Conservation (phyloP, 1,140 invertebrate genomes). For the Eumaeus atala region DNA sequence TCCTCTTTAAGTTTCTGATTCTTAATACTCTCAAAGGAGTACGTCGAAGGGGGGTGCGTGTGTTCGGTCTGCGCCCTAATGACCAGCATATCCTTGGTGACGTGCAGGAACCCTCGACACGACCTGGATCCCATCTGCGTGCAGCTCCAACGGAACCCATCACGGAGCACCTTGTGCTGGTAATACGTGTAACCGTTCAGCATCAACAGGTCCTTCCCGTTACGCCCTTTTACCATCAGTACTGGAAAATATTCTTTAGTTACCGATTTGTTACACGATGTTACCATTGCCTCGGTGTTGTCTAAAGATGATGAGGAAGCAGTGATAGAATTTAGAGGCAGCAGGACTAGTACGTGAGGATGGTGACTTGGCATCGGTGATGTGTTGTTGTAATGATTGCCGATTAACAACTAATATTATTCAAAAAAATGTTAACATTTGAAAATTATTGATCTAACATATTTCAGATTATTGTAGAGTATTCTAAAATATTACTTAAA, state of each 20-base stretch:
- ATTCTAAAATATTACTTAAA: too few relatives aligned
- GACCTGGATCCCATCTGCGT: conserved; percentile 65
- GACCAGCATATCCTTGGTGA: conserved; percentile 54
- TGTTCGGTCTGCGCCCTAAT: conserved; percentile 53
- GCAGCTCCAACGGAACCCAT: conserved; percentile 63
- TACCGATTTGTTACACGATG: conserved; percentile 13
- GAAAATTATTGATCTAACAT: too few relatives aligned
- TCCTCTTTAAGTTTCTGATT: conserved; percentile 20
- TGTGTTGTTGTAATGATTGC: too few relatives aligned
- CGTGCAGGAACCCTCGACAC: conserved; percentile 58
- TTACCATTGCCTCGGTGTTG: too few relatives aligned
- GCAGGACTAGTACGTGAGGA: too few relatives aligned
- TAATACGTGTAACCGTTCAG: conserved; percentile 62
- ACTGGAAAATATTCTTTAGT: conserved; percentile 44
- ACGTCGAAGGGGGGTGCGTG: conserved; percentile 54
- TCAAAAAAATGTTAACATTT: too few relatives aligned
- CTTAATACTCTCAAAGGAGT: conserved; percentile 42
- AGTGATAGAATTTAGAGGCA: too few relatives aligned
- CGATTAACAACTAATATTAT: too few relatives aligned
- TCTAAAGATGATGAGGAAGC: too few relatives aligned
- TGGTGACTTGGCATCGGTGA: too few relatives aligned
- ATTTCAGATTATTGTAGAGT: too few relatives aligned
- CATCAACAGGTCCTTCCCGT: conserved; percentile 58
- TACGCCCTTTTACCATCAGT: conserved; percentile 54
- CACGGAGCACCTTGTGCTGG: conserved; percentile 53